phyloP scores from a whole-genome alignment of 1,140 invertebrate species.

The Drosophila fuyamai region DNA sequence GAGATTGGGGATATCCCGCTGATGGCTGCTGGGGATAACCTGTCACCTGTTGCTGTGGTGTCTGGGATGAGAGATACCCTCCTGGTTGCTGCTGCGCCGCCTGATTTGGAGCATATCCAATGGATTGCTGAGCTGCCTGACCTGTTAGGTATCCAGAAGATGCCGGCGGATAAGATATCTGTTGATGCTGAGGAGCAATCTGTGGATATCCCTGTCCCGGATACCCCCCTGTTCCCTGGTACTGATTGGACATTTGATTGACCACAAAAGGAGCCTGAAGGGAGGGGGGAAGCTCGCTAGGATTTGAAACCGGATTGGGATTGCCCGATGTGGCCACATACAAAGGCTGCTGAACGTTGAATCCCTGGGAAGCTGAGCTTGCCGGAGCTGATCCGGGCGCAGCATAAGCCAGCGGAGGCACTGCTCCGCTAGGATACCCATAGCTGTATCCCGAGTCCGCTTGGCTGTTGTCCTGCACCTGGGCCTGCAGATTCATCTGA shows the following conservation, averaged over 20 bases:
- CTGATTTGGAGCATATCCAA: slow-evolving; percentile 22
- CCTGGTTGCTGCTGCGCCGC: slow-evolving; percentile 1
- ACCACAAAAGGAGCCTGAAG: slow-evolving; percentile 37
- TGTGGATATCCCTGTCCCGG: slow-evolving; percentile 18
- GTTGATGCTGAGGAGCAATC: slow-evolving; percentile 1
- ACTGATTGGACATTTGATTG: slow-evolving; percentile 14
- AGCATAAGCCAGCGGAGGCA: slow-evolving; percentile 39
- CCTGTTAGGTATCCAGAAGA: slow-evolving; percentile 6
- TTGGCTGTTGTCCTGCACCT: slow-evolving; percentile 20
- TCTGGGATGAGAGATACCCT: slow-evolving; percentile 13
- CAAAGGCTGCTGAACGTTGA: slow-evolving; percentile 66
- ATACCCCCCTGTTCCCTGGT: slow-evolving; percentile 12
- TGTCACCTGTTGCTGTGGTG: slow-evolving; percentile 11
- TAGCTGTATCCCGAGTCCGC: slow-evolving; percentile 37
- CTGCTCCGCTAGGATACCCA: slow-evolving; percentile 29
- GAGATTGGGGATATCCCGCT: slow-evolving; percentile 18
- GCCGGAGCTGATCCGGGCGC: slow-evolving; percentile 8
- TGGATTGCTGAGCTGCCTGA: slow-evolving; percentile 10
- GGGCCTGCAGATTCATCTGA: slow-evolving; percentile 47
- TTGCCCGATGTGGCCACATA: slow-evolving; percentile 68
- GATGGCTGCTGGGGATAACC: slow-evolving; percentile 28
- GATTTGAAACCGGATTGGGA: slow-evolving; percentile 6
- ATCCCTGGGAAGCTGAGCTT: slow-evolving; percentile 29
- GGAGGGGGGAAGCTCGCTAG: slow-evolving; percentile 5
- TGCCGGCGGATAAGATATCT: slow-evolving; percentile 3